These are phyloP conservation scores for Melanotaenia boesemani DNA, from an alignment of 2,797 vertebrate species.

Conservation along the genomic window DNA sequence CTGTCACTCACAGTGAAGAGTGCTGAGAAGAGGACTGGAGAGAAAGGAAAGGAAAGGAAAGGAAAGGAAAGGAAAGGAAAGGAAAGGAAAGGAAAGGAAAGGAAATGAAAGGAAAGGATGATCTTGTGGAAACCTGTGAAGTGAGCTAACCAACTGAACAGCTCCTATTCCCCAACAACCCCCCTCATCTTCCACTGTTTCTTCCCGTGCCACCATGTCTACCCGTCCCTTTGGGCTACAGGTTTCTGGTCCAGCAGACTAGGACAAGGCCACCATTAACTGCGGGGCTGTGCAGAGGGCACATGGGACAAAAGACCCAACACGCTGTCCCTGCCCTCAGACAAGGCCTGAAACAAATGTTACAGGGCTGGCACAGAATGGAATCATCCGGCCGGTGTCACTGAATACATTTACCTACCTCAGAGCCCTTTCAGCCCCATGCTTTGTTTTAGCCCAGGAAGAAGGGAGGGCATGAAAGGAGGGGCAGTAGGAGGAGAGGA, in stretches of 20 bases:
- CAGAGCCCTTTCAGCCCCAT: constrained; percentile 89
- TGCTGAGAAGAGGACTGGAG: not conserved
- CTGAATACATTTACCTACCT: constrained; percentile 99
- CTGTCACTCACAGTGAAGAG: constrained; percentile 41
- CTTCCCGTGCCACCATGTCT: constrained; percentile 75
- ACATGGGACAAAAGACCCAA: constrained; percentile 92
- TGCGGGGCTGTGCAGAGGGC: constrained; percentile 89
- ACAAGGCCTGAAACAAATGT: constrained; percentile 98
- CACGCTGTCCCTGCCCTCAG: constrained; percentile 92
- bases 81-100: not conserved
- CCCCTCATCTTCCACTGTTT: constrained; percentile 63
- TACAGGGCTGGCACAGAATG: constrained; percentile 93
- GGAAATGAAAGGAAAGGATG: not conserved
- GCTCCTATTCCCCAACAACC: constrained; percentile 58
- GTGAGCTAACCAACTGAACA: constrained; percentile 83
- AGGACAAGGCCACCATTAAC: constrained; percentile 98
- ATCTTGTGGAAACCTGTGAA: constrained; percentile 78
- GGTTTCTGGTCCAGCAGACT: constrained; percentile 93
- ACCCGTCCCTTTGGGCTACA: constrained; percentile 61
- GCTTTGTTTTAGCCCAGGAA: constrained; percentile 85
- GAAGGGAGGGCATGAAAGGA: constrained; percentile 86
- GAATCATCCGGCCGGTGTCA: constrained; percentile 99
- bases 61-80: not conserved
- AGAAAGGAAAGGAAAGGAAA: not conserved
- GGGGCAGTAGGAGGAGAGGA: constrained; percentile 65